These are phyloP conservation scores for Unio pictorum DNA, from an alignment of 2,888 invertebrate genomes.

Conservation along the genomic window DNA sequence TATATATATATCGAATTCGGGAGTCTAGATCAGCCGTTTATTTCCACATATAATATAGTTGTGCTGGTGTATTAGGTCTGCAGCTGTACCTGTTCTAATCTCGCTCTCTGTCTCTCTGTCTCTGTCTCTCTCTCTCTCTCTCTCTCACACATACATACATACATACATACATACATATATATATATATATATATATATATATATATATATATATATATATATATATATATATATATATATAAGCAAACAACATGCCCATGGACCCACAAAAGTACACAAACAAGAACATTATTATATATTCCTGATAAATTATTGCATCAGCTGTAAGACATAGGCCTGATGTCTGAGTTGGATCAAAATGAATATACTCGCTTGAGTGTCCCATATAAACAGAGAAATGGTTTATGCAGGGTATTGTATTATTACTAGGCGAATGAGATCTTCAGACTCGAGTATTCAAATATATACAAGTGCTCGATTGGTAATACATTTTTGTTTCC, in stretches of 20 bases:
- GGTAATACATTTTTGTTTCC: too few species aligned
- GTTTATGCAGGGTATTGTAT: too few species aligned
- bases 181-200: slow-evolving; percentile 7
- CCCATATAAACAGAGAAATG: too few species aligned
- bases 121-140: slow-evolving; percentile 5
- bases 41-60: slow-evolving; percentile 14
- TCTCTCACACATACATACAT: slow-evolving; percentile 13
- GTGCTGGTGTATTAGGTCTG: slow-evolving; percentile 14
- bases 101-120: slow-evolving; percentile 12
- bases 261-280: slow-evolving; percentile 11
- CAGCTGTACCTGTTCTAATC: slow-evolving; percentile 19
- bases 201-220: slow-evolving; percentile 4
- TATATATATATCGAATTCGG: too few species aligned
- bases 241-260: slow-evolving; percentile 5
- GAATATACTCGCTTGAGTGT: too few species aligned
- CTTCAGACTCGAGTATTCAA: too few species aligned
- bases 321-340: background rate
- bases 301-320: slow-evolving; percentile 11
- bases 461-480: too few species aligned
- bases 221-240: slow-evolving; percentile 4
- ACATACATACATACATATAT: slow-evolving; percentile 6
- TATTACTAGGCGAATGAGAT: too few species aligned
- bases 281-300: slow-evolving; percentile 4
- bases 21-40: background rate
- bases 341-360: too few species aligned